Evolutionary conservation across 2,113 vertebrate genomes (phyloP).

Genomic region (Oxyura jamaicensis): DNA sequence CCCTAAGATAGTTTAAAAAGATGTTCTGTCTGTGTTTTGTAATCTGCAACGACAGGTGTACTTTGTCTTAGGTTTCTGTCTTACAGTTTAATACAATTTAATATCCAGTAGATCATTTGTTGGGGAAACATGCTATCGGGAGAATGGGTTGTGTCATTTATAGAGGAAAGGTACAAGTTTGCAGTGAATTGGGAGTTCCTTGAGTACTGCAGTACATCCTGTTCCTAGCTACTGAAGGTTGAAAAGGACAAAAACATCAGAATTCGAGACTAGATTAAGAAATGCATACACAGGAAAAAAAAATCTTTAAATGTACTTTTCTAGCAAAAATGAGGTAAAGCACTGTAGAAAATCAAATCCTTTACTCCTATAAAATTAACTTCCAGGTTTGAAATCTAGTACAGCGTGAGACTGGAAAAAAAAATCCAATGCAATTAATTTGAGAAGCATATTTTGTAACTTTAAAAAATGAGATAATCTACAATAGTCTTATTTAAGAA

Average conservation of each 20-base stretch:
- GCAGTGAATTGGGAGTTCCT: background rate
- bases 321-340: background rate
- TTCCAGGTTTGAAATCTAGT: background rate
- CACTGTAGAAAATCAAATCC: background rate
- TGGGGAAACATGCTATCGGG: background rate
- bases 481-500: background rate
- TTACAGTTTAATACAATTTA: background rate
- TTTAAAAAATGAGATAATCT: background rate
- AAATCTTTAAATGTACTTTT: background rate
- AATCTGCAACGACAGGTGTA: background rate
- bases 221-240: background rate
- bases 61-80: background rate
- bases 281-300: background rate
- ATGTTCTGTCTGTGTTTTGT: background rate
- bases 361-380: background rate
- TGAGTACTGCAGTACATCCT: accelerated
- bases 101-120: background rate
- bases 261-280: background rate
- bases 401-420: background rate
- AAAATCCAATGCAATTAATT: background rate
- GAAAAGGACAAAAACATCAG: background rate
- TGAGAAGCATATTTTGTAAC: background rate
- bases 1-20: background rate
- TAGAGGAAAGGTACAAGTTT: background rate
- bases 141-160: background rate